Evolutionary conservation across 2,113 vertebrate species (phyloP).

Genomic region (Ailuropoda melanoleuca): DNA sequence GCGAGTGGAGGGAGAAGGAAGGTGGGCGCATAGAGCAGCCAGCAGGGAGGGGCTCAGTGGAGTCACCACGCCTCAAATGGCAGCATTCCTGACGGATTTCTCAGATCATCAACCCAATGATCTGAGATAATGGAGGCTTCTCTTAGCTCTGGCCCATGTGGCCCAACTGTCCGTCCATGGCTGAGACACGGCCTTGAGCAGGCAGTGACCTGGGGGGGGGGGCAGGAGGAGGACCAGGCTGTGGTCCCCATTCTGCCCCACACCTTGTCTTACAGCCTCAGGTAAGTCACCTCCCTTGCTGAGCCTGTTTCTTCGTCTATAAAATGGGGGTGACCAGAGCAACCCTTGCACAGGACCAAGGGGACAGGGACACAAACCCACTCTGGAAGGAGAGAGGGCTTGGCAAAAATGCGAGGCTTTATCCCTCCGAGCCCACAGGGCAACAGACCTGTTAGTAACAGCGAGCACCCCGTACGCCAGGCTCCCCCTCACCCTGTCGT

Average conservation of each 20-base stretch:
- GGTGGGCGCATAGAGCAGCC: background rate
- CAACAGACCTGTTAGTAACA: background rate
- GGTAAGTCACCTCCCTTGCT: background rate
- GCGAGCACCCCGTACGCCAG: background rate
- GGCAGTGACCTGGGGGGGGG: background rate
- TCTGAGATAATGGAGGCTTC: background rate
- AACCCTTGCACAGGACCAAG: fast-evolving
- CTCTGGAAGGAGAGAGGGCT: background rate
- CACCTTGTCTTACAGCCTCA: too few species aligned
- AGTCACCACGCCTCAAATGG: background rate
- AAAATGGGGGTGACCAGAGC: background rate
- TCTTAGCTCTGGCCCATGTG: fast-evolving
- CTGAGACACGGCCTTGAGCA: background rate
- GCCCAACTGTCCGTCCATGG: background rate
- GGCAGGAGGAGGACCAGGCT: fast-evolving
- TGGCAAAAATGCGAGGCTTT: fast-evolving
- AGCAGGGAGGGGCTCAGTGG: background rate
- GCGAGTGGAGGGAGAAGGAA: background rate
- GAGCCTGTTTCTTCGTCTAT: background rate
- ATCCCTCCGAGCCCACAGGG: background rate
- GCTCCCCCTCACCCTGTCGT: background rate
- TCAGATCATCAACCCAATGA: fast-evolving
- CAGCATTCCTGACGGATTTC: fast-evolving
- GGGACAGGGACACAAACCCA: background rate
- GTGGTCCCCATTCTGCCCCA: background rate